Evolutionary conservation across 2,113 vertebrate species (phyloP).

Genomic region (Emydura subglobosa): DNA sequence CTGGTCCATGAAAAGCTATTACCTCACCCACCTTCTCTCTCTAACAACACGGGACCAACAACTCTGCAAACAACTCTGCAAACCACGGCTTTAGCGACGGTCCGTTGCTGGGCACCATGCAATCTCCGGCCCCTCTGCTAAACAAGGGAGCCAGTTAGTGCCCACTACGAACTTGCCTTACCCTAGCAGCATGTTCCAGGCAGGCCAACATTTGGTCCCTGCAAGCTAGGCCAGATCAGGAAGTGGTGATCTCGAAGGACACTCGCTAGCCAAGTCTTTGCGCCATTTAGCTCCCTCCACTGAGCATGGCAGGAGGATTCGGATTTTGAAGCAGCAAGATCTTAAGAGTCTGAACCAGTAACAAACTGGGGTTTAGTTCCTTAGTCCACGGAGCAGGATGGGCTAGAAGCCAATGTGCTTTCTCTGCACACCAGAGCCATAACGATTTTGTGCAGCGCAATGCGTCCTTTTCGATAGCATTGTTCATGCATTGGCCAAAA

Average conservation of each 20-base stretch:
- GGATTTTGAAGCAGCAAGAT: background rate
- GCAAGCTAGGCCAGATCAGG: background rate
- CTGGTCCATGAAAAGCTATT: no score
- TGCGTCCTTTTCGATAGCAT: background rate
- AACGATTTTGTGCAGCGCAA: background rate
- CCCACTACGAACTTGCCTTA: rapidly evolving
- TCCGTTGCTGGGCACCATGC: rapidly evolving
- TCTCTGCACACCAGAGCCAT: background rate
- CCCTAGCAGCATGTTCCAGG: background rate
- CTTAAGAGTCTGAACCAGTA: background rate
- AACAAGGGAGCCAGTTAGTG: background rate
- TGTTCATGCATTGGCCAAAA: background rate
- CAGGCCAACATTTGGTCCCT: background rate
- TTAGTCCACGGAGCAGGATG: background rate
- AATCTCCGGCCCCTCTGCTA: rapidly evolving
- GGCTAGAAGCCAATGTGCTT: background rate
- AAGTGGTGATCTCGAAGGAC: background rate
- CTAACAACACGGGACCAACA: no score
- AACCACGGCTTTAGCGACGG: background rate
- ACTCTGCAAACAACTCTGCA: no score
- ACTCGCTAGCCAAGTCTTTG: background rate
- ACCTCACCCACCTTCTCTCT: no score
- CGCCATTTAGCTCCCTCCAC: background rate
- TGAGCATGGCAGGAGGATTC: rapidly evolving
- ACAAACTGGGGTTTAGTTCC: background rate